Evolutionary conservation across 2,113 vertebrate genomes (phyloP).

Genomic region (Prunella himalayana): DNA sequence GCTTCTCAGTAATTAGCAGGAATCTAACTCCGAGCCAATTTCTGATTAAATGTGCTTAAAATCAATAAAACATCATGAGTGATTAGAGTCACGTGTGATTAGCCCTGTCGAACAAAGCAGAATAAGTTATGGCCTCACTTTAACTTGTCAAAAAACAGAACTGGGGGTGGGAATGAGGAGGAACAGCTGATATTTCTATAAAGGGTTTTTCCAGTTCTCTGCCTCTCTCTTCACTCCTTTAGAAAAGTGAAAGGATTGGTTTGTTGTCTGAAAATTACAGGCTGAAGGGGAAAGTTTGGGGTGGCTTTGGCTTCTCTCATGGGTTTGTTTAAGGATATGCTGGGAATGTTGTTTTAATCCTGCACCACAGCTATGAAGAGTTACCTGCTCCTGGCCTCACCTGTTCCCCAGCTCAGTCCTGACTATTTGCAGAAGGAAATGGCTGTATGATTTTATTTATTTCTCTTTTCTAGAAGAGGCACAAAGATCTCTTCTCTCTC

Average conservation of each 20-base stretch:
- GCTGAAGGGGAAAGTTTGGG: constrained; percentile 41
- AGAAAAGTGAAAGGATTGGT: constrained; percentile 31
- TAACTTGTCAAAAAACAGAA: constrained; percentile 70
- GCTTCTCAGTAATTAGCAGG: constrained; percentile 77
- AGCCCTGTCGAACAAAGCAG: constrained; percentile 73
- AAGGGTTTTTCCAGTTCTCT: constrained; percentile 59
- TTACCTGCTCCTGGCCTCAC: background rate
- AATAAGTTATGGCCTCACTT: constrained; percentile 67
- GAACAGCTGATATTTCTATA: constrained; percentile 63
- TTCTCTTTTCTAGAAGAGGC: background rate
- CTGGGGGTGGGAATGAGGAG: constrained; percentile 58
- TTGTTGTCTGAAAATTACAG: constrained; percentile 62
- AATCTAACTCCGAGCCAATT: constrained; percentile 74
- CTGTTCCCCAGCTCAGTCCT: background rate
- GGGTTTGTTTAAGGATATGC: constrained; percentile 41
- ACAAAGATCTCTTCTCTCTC: background rate
- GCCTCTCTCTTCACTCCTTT: constrained; percentile 14
- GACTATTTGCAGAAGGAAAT: background rate
- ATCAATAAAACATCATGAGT: constrained; percentile 80
- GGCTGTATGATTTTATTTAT: background rate
- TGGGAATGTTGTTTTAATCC: background rate
- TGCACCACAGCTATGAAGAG: rapidly evolving
- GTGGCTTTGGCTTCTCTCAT: constrained; percentile 10
- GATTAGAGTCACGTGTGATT: constrained; percentile 76
- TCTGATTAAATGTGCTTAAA: constrained; percentile 82